Base-by-base conservation (phyloP, 92 coral and sea anemone genomes). In the Bergia sp. region DNA sequence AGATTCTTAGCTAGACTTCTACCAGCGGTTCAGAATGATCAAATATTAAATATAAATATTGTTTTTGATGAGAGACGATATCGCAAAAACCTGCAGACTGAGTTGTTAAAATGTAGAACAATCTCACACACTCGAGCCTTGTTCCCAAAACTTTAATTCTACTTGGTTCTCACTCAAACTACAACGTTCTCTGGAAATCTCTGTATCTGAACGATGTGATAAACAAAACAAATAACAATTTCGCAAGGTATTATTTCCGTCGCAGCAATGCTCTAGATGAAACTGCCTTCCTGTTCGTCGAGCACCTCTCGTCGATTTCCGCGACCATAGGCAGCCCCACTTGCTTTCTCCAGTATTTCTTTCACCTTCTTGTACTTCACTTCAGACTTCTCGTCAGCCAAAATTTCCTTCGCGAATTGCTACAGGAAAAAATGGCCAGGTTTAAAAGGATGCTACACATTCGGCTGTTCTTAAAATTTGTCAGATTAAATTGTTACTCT, bases 291-390 rank as follows among this genome's bases (percentile, higher is more conserved):
- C 75, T 71, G 13, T 23, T 71, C 5, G 11, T 71, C n/a, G 12
- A 29, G 13, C 40, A 29, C 8, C 40, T 12, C 13, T 29, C 5
- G 0, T 1, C 20, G 5, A 3, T 76, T 15, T 7, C 95, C 95
- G 16, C 90, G 91, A 18, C 99, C 99, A 78, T 96, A 96, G 78
- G 94, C 94, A 0, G 98, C 96, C 1, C 99, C 98, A 5, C 99
- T 96, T 11, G 96, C 99, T 77, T 89, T 92, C 37, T 80, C 92
- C 18, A 95, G 77, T 38, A 89, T n/a, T 36, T 44, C 76, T 71
- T 85, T 89, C 7, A 96, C 91, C 37, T 91, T 85, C 1, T 91
- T 91, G 4, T 80, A 64, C 7, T 85, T 3, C 2, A 95, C 84
- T 38, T 96, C 99, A 38, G 78, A 85, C 42, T 71, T 90, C 66